These are phyloP conservation scores for Coelinius sp. DNA, from an alignment of 2,888 invertebrate genomes.

Conservation along the genomic window DNA sequence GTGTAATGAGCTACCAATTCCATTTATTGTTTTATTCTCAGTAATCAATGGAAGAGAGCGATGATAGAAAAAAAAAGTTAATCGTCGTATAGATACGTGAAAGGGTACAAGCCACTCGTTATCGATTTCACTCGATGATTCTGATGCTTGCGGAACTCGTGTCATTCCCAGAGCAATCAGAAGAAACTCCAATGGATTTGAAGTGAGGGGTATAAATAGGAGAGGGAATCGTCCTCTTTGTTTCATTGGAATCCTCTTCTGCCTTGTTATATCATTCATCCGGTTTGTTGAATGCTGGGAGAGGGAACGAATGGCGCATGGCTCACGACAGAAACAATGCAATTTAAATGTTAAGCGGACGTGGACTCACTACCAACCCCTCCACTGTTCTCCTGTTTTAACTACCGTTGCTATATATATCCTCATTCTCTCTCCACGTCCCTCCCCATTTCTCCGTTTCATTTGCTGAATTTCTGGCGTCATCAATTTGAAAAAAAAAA, in stretches of 20 bases:
- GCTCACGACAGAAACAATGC: conserved; percentile 62
- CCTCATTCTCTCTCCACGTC: conserved; percentile 11
- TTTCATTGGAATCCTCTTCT: conserved; percentile 26
- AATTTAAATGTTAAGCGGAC: conserved; percentile 64
- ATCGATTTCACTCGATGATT: conserved; percentile 39
- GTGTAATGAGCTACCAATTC: conserved; percentile 37
- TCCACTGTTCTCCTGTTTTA: conserved; percentile 34
- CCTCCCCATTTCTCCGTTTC: conserved; percentile 24
- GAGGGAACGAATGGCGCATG: conserved; percentile 41
- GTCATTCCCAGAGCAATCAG: conserved; percentile 23
- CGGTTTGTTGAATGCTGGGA: conserved; percentile 39
- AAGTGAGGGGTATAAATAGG: background rate
- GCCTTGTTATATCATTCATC: conserved; percentile 52
- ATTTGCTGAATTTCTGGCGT: background rate
- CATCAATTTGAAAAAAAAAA: background rate
- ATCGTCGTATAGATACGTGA: background rate
- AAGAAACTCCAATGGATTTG: background rate
- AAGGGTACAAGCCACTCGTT: conserved; percentile 29
- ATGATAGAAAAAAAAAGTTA: background rate
- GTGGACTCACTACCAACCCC: conserved; percentile 40
- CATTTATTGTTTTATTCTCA: conserved; percentile 37
- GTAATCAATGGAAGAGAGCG: conserved; percentile 6
- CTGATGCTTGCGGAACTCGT: conserved; percentile 6
- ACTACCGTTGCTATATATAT: conserved; percentile 38
- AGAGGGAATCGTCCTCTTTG: conserved; percentile 8